Percentiles rank a stretch among this genome's conserved stretches.
Evolutionary conservation across 1,140 invertebrate genomes (phyloP).

Genomic region (Diorhabda sublineata): DNA sequence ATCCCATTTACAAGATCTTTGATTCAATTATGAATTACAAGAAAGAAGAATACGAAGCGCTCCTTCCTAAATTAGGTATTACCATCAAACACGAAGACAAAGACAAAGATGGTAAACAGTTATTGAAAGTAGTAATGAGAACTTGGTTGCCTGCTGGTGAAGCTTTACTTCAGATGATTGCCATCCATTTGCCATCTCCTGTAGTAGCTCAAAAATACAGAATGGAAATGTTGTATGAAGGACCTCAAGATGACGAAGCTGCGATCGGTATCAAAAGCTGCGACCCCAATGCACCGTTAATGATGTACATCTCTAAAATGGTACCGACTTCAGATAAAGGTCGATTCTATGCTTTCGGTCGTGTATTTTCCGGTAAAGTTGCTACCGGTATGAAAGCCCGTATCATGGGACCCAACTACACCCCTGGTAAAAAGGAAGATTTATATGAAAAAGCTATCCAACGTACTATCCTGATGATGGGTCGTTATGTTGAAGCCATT

Average conservation of each 20-base stretch:
- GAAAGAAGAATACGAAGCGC: conserved; percentile 86
- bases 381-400: conserved; percentile 93
- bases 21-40: conserved; percentile 97
- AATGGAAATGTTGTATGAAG: conserved; percentile 99
- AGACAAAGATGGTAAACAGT: conserved; percentile 90
- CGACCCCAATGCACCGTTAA: conserved; percentile 93
- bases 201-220: conserved; percentile 98
- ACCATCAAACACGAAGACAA: conserved; percentile 91
- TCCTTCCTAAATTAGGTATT: conserved; percentile 88
- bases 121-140: conserved; percentile 95
- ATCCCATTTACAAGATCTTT: conserved; percentile 99
- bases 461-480: conserved; percentile 99
- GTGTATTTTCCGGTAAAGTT: conserved; percentile 97
- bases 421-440: conserved; percentile 98
- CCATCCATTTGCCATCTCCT: conserved; percentile 97
- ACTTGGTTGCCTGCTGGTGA: conserved; percentile 99
- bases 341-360: conserved; percentile 99
- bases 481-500: conserved; percentile 98
- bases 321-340: conserved; percentile 99
- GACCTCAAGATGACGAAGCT: conserved; percentile 95
- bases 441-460: conserved; percentile 98
- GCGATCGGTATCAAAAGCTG: conserved; percentile 82
- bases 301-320: conserved; percentile 99
- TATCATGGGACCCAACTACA: conserved; percentile 98
- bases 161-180: conserved; percentile 99